Base-by-base conservation (phyloP, 2,888 invertebrate genomes). In the Leistus spinibarbis region DNA sequence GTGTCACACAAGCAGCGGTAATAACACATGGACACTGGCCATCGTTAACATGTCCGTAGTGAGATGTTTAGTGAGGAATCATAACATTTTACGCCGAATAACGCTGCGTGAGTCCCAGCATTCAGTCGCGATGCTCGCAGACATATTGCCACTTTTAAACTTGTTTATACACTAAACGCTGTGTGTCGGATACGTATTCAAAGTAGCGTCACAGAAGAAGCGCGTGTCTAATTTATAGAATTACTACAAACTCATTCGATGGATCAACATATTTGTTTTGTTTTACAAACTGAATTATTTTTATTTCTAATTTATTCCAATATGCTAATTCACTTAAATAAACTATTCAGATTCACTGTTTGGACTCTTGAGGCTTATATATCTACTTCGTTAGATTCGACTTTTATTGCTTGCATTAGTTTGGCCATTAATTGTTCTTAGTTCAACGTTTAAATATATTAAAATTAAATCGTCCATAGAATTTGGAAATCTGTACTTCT, bases 11-110 rank as follows among this genome's bases (percentile, higher is more conserved):
- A 60, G 71, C 64, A 62, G 76, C 76, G 40, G 57, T 27, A 62
- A 77, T 79, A 78, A 79, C 76, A 77, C 79, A 78, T 78, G 79
- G 74, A 71, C 77, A 77, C 71, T 69, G 57, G 71, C 69, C 70
- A 76, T 78, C 78, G 78, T 81, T 80, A 81, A 80, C 77, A 79
- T 80, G 81, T 79, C 81, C 71, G 76, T 72, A 53, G 76, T 70
- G 80, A 81, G 78, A 78, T 80, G 79, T 81, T 80, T 80, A 81
- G 78, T 80, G 77, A 76, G 79, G 79, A 80, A 80, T 80, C 81
- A 79, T 80, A 80, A 80, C 80, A 78, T 81, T 81, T 81, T 80
- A 81, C 79, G 80, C 79, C 79, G 80, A 81, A 81, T 81, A 81
- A 79, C 80, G 56, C 80, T 57, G 74, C 79, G 78, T 79, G 80